Conservation (phyloP, 2,113 vertebrate species). For the Cephalopterus ornatus region DNA sequence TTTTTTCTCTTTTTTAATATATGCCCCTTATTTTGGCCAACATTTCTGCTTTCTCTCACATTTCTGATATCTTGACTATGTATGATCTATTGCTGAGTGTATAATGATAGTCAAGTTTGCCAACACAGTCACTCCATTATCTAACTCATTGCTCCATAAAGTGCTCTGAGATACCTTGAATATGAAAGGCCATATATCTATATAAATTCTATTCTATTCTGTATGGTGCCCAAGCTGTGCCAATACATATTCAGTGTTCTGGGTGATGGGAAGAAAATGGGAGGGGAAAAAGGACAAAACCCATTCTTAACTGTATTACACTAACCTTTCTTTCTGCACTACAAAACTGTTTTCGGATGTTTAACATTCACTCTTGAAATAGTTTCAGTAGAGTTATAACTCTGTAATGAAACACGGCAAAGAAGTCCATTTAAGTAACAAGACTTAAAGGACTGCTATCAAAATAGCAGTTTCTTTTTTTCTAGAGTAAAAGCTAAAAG, state of each 20-base stretch:
- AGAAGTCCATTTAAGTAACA: neutral
- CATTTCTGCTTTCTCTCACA: constrained; percentile 24
- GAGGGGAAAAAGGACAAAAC: neutral
- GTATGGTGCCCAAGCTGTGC: constrained; percentile 27
- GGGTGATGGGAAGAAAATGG: neutral
- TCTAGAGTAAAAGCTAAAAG: neutral
- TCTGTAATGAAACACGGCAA: neutral
- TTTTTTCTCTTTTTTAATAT: neutral
- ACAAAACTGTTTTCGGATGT: neutral
- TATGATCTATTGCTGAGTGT: constrained; percentile 52
- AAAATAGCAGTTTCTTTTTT: neutral
- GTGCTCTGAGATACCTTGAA: constrained; percentile 65
- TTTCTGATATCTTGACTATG: neutral
- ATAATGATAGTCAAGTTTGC: constrained; percentile 65
- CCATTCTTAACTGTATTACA: neutral
- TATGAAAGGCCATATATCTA: constrained; percentile 67
- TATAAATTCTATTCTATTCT: constrained; percentile 57
- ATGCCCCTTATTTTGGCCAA: constrained; percentile 34
- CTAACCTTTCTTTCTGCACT: neutral
- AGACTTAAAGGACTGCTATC: neutral
- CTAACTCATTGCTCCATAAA: constrained; percentile 64
- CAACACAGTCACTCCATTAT: constrained; percentile 66
- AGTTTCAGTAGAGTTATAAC: neutral
- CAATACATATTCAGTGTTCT: constrained; percentile 66
- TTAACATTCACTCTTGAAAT: neutral